Evolutionary conservation across 2,113 vertebrate genomes (phyloP), one percentile per base, ranked within the genome.

Genomic region (Dicrurus megarhynchus): DNA sequence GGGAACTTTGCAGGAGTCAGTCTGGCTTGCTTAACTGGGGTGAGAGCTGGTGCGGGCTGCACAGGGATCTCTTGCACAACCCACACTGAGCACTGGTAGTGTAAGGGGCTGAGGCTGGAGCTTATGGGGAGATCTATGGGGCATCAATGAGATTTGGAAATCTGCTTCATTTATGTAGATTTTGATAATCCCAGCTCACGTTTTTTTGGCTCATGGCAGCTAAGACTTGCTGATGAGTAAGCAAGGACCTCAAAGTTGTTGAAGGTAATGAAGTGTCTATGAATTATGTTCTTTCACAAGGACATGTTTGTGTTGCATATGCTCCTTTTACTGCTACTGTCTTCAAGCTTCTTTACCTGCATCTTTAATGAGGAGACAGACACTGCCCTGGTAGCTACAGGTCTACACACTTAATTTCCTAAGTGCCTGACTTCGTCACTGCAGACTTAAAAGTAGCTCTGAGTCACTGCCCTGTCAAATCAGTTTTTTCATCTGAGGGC

Each of bases 201-300:
- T 13, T 33, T 76, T 55, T 84, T 84, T 68, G 75, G 57, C 63
- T 94, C 16, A 30, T 33, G 64, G 67, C 39, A 63, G 82, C 67
- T 78, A 47, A 91, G 75, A 52, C n/a, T 91, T 67, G 79, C 71
- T 86, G 86, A 91, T 81, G 92, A 95, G 94, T 95, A 96, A 88
- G 81, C 71, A 88, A 96, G 64, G 71, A 77, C 83, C 90, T 79
- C 53, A 64, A 88, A 95, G 76, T 50, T 92, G 68, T 92, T 93
- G 79, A 92, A 86, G 88, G 90, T 93, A 96, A 93, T 95, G 87
- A 96, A 95, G 88, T 96, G 88, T 83, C 85, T 70, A 23, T 96
- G 91, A 96, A 93, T 93, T 93, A 94, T 61, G 28, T 55, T 80
- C 67, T 63, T 94, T 79, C 70, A 63, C 92, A 95, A 94, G 94